phyloP scores from a whole-genome alignment of 2,113 vertebrate species.

The Apaloderma vittatum region DNA sequence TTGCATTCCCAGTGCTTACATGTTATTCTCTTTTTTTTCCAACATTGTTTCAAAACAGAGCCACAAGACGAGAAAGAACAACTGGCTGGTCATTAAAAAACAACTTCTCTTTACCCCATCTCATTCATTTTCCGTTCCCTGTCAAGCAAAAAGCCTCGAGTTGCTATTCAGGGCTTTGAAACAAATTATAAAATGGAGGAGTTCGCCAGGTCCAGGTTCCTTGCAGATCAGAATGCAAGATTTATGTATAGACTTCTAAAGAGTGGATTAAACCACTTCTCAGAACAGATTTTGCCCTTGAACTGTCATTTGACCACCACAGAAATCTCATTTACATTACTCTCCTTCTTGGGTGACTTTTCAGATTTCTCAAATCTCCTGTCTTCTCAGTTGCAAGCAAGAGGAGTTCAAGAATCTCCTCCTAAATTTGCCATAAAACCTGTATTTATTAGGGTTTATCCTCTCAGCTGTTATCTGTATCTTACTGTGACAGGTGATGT shows the following conservation, averaged over 20 bases:
- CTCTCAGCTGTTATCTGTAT: background rate
- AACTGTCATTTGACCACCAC: background rate
- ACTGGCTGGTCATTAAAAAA: background rate
- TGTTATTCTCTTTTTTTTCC: background rate
- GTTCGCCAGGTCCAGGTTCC: background rate
- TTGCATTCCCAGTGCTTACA: background rate
- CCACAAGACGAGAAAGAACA: background rate
- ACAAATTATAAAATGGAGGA: background rate
- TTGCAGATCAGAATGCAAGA: background rate
- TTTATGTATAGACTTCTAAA: background rate
- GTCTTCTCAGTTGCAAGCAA: background rate
- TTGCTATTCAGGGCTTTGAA: background rate
- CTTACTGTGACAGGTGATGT: background rate
- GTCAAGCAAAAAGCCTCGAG: background rate
- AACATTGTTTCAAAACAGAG: background rate
- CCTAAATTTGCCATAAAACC: background rate
- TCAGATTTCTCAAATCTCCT: background rate
- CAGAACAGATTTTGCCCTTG: background rate
- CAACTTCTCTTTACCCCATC: background rate
- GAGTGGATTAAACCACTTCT: background rate
- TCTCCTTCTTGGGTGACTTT: background rate
- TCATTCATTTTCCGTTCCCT: background rate
- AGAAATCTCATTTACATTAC: background rate
- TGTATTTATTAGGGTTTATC: background rate
- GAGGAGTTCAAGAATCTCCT: background rate